Evolutionary conservation across 2,113 vertebrate species (phyloP).

Genomic region (Gallinago jamesoni): DNA sequence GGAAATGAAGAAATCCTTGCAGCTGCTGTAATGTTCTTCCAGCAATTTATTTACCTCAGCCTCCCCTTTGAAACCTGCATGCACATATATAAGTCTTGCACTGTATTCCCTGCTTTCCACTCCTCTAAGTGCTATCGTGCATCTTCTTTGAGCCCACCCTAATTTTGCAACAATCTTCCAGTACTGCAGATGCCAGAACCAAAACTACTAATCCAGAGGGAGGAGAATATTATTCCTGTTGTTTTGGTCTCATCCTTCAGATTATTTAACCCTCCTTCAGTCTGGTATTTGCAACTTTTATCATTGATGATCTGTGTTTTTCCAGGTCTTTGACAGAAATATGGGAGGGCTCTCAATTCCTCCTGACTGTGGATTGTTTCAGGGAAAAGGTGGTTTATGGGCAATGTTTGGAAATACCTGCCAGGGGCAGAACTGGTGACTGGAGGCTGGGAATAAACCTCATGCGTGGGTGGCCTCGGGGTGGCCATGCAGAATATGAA

Average conservation of each 20-base stretch:
- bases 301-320: background rate
- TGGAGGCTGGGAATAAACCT: background rate
- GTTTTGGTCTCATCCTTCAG: background rate
- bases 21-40: background rate
- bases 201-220: background rate
- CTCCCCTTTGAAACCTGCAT: background rate
- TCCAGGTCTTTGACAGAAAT: background rate
- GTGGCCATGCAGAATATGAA: background rate
- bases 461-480: rapidly evolving
- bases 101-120: background rate
- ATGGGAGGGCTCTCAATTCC: background rate
- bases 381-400: background rate
- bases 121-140: background rate
- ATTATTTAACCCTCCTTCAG: background rate
- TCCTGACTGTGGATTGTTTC: background rate
- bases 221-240: background rate
- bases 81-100: background rate
- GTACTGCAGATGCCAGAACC: background rate
- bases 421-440: background rate
- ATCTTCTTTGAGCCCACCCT: background rate
- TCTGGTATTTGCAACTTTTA: background rate
- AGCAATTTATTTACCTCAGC: background rate
- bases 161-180: background rate
- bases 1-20: background rate
- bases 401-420: background rate